These are phyloP conservation scores for Cheiracanthium punctorium DNA, from an alignment of 2,888 invertebrate genomes.

Conservation along the genomic window DNA sequence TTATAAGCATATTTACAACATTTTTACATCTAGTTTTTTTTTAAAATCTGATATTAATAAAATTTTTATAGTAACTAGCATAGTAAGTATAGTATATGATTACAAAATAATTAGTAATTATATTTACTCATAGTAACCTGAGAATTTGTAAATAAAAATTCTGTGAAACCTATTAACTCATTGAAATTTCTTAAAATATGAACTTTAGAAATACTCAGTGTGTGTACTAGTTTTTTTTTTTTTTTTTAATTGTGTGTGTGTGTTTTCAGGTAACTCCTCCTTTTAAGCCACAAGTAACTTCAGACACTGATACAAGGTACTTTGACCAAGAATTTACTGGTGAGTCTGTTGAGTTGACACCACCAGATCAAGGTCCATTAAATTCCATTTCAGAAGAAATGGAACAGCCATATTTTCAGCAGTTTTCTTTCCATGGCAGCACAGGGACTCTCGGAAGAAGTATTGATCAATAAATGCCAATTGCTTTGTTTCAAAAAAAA, in stretches of 20 bases:
- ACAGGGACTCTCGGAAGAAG: constrained; percentile 72
- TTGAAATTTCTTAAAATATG: too few relatives aligned
- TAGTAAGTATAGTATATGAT: too few relatives aligned
- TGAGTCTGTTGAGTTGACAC: constrained; percentile 96
- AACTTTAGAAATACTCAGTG: too few relatives aligned
- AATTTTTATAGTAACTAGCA: too few relatives aligned
- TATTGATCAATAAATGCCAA: constrained; percentile 58
- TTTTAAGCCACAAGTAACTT: constrained; percentile 93
- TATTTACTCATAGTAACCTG: too few relatives aligned
- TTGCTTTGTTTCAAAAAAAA: neutral
- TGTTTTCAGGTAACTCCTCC: constrained; percentile 87
- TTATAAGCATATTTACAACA: too few relatives aligned
- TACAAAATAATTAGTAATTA: too few relatives aligned
- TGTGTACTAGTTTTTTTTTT: neutral
- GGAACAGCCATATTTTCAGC: constrained; percentile 82
- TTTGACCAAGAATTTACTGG: constrained; percentile 99
- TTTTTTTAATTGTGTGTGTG: neutral
- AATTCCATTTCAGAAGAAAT: constrained; percentile 81
- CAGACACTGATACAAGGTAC: constrained; percentile 97
- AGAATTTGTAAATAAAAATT: too few relatives aligned
- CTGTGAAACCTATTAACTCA: too few relatives aligned
- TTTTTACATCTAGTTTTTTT: too few relatives aligned
- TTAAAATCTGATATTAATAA: too few relatives aligned
- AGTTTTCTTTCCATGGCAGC: constrained; percentile 83
- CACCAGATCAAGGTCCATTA: constrained; percentile 85